Evolutionary conservation across 1,140 invertebrate species (phyloP).

Genomic region (Sweltsa coloradensis): DNA sequence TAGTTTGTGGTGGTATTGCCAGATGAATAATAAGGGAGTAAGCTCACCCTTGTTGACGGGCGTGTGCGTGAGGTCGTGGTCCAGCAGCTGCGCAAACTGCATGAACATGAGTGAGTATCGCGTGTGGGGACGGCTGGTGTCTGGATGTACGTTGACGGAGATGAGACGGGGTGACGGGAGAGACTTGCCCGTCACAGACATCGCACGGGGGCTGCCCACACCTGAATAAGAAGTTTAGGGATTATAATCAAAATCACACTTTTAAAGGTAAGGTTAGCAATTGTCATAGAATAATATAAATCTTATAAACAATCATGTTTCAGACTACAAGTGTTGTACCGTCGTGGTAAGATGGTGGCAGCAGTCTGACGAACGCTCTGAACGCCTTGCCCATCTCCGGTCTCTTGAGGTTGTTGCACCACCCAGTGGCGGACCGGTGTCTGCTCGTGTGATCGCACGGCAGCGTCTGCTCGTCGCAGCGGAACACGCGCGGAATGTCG

Average conservation of each 20-base stretch:
- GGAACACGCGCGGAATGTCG: slow-evolving; percentile 32
- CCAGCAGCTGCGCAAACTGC: slow-evolving; percentile 42
- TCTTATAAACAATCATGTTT: not conserved
- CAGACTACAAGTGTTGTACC: slow-evolving; percentile 30
- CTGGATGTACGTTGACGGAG: slow-evolving; percentile 32
- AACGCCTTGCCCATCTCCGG: slow-evolving; percentile 37
- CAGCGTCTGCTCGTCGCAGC: slow-evolving; percentile 35
- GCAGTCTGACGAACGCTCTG: slow-evolving; percentile 33
- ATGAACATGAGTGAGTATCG: slow-evolving; percentile 35
- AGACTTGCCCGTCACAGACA: slow-evolving; percentile 23
- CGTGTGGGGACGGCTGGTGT: slow-evolving; percentile 32
- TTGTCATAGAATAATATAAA: slow-evolving; percentile 11
- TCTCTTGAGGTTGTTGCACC: slow-evolving; percentile 44
- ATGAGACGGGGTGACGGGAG: slow-evolving; percentile 33
- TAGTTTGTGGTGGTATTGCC: too few species aligned
- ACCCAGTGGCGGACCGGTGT: slow-evolving; percentile 41
- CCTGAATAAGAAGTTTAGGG: slow-evolving; percentile 19
- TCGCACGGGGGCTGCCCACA: slow-evolving; percentile 23
- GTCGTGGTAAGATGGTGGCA: slow-evolving; percentile 39
- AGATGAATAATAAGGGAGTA: too few species aligned
- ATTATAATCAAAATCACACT: not conserved
- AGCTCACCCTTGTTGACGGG: slow-evolving; percentile 36
- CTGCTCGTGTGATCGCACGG: slow-evolving; percentile 44
- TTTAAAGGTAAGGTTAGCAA: not conserved
- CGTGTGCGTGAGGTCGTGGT: slow-evolving; percentile 45